Base-by-base conservation (phyloP, 2,888 invertebrate species). In the Lithophane leautieri region DNA sequence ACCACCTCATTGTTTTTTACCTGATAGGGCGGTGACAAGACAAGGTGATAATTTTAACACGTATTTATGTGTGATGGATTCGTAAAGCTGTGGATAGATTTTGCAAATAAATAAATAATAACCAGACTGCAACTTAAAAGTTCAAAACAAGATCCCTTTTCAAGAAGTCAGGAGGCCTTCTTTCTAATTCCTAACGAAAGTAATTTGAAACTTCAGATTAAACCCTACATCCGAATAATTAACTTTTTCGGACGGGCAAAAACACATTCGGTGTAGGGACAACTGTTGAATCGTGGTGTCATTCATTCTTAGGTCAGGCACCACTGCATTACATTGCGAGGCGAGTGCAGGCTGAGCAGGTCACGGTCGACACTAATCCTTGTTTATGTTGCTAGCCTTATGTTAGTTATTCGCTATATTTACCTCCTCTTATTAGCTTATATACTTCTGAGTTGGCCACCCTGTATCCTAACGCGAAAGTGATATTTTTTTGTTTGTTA, bases 341-440 rank as follows among this genome's bases (percentile, higher is more conserved):
- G 40, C 22, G 34, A 52, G 16, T 54, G 11, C 75, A 25, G 70
- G 80, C 47, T 58, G 11, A 22, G 6, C 65, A 40, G 70, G 80
- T 70, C 81, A 75, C 47, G 80, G 80, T 28, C 70, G 63, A 8
- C n/a, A 14, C 22, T 79, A 79, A 79, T 79, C 80, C 69, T 65
- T 66, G 65, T 79, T 69, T 69, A 79, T 66, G 61, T 28, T 25
- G 34, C 52, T 22, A 63, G 44, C 34, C 28, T 52, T 8, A 63
- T 25, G 16, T 54, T 54, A 25, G 11, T 73, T 60, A 73, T 50
- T 60, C 8, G 50, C 50, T 50, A 8, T 16, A 22, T 50, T 50
- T 50, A 50, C 19, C 19, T 50, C 50, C 50, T 50, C 19, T 50
- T 50, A 19, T 50, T 50, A 8, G 50, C 50, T 50, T 50, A 19